Evolutionary conservation across 2,888 invertebrate genomes (phyloP).

Genomic region (Lydus trimaculatus): DNA sequence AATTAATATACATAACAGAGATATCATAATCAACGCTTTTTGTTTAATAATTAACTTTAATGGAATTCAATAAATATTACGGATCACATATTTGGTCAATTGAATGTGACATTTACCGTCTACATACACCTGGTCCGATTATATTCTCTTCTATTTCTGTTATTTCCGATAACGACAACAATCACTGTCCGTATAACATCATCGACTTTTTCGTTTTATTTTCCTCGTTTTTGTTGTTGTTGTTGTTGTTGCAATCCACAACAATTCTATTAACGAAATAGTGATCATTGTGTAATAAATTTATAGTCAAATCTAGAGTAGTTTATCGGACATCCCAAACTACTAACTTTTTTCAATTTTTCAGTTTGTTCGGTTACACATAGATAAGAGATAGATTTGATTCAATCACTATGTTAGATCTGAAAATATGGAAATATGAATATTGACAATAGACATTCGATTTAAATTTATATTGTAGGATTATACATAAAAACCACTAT

Average conservation of each 20-base stretch:
- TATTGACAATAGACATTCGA: not conserved
- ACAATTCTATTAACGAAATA: not conserved
- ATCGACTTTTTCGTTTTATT: not conserved
- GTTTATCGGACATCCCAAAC: not conserved
- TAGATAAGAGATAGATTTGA: not conserved
- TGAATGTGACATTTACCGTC: not conserved
- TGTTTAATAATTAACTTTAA: no score
- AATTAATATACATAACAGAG: no score
- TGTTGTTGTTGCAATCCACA: not conserved
- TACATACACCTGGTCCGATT: not conserved
- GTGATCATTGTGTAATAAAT: not conserved
- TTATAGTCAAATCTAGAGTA: not conserved
- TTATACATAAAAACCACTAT: not conserved
- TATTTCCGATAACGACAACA: not conserved
- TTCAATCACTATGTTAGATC: not conserved
- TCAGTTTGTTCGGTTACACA: not conserved
- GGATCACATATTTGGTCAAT: not conserved
- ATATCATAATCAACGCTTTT: no score
- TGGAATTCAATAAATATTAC: no score
- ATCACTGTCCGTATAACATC: not conserved
- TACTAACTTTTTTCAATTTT: not conserved
- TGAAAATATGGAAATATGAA: not conserved
- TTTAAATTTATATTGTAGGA: not conserved
- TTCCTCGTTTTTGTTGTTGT: not conserved
- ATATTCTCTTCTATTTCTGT: not conserved